A percentile compares a stretch with the other conserved stretches of the same genome.
phyloP scores from a whole-genome alignment of 2,888 invertebrate species.

The Plemyria rubiginata region DNA sequence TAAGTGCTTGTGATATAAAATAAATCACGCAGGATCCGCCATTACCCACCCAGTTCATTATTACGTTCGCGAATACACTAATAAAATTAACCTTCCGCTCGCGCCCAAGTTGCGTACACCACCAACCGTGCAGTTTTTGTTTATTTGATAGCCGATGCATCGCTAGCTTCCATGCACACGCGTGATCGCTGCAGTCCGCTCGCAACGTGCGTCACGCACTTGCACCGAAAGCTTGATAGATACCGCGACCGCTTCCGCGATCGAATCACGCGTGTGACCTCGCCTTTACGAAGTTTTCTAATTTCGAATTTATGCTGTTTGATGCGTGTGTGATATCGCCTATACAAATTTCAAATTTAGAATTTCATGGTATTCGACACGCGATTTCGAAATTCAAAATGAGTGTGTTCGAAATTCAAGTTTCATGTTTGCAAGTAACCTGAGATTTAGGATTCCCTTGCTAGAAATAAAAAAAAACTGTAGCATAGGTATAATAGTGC shows the following conservation, averaged over 20 bases:
- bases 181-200: constrained; percentile 69
- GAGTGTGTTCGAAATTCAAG: not conserved
- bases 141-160: constrained; percentile 81
- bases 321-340: constrained; percentile 33
- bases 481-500: not conserved
- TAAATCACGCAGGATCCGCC: constrained; percentile 21
- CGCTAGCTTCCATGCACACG: constrained; percentile 71
- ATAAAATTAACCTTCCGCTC: constrained; percentile 63
- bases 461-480: not conserved
- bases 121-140: constrained; percentile 70
- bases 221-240: constrained; percentile 58
- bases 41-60: constrained; percentile 49
- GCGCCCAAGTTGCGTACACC: constrained; percentile 63
- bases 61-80: constrained; percentile 57
- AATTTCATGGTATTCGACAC: constrained; percentile 3
- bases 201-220: constrained; percentile 76
- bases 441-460: not conserved
- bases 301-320: constrained; percentile 9
- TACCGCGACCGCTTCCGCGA: constrained; percentile 46
- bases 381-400: not conserved
- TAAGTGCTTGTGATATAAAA: not conserved
- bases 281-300: constrained; percentile 43
- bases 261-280: constrained; percentile 50
- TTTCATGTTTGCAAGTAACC: not conserved
- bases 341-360: constrained; percentile 35